These are phyloP conservation scores for Ichneumon xanthorius DNA, from an alignment of 2,888 invertebrate species.

Conservation along the genomic window DNA sequence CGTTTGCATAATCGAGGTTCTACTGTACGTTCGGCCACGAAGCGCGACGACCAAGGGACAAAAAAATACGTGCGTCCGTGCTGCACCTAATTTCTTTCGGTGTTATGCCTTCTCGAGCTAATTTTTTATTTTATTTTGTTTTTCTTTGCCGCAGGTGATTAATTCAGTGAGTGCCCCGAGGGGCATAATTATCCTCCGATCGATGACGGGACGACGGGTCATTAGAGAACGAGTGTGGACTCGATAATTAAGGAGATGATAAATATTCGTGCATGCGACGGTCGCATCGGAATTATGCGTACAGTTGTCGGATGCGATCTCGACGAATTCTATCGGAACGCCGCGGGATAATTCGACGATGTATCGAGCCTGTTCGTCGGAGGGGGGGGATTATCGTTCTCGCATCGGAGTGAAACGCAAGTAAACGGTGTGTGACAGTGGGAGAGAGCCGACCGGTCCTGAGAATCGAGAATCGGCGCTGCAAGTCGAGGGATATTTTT, in stretches of 20 bases:
- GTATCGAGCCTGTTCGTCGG: not conserved
- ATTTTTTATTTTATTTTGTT: not conserved
- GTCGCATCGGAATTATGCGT: not conserved
- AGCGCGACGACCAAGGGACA: no score
- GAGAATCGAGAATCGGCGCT: slow-evolving; percentile 41
- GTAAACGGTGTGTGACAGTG: slow-evolving; percentile 4
- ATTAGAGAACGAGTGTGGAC: slow-evolving; percentile 1
- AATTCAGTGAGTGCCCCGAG: not conserved
- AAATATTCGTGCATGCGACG: slow-evolving; percentile 2
- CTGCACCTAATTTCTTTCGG: slow-evolving; percentile 6
- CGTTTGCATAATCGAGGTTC: no score
- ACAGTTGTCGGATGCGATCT: not conserved
- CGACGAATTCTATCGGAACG: not conserved
- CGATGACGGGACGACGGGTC: slow-evolving; percentile 16
- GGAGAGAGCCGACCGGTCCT: slow-evolving; percentile 26
- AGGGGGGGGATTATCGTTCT: not conserved
- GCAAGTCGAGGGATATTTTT: slow-evolving; percentile 12
- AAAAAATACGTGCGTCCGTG: not conserved
- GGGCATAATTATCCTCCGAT: slow-evolving; percentile 21
- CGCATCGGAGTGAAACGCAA: slow-evolving; percentile 7
- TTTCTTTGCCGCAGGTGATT: not conserved
- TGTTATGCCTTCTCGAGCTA: not conserved
- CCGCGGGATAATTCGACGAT: not conserved
- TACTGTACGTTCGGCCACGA: no score
- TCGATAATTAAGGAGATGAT: slow-evolving; percentile 5